Conservation (phyloP, 2,113 vertebrate species). For the Mixornis gularis region DNA sequence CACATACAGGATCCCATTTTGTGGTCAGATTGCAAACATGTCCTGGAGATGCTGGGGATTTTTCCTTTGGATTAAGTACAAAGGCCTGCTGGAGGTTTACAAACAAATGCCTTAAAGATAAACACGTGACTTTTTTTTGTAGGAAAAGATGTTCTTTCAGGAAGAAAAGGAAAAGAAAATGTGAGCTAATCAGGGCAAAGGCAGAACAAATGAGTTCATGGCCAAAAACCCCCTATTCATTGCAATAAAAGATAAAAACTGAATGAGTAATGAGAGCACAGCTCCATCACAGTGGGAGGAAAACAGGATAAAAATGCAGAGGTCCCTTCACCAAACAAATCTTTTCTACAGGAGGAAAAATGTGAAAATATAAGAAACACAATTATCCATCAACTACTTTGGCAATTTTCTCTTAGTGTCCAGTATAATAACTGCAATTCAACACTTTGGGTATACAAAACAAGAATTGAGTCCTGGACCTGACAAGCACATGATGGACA, state of each 20-base stretch:
- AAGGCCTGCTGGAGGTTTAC: slow-evolving; percentile 13
- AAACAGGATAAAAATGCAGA: background rate
- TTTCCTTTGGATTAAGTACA: slow-evolving; percentile 12
- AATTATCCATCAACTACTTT: background rate
- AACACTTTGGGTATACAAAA: slow-evolving; percentile 23
- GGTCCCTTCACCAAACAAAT: background rate
- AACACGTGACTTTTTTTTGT: background rate
- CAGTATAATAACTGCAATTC: background rate
- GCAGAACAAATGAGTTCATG: slow-evolving; percentile 11
- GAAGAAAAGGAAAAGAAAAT: slow-evolving; percentile 11
- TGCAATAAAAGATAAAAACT: slow-evolving; percentile 50
- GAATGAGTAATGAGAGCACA: background rate
- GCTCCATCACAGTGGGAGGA: background rate
- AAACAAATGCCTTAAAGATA: slow-evolving; percentile 40
- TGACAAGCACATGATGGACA: background rate
- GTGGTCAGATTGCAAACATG: background rate
- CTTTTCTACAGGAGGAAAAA: background rate
- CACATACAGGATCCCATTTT: background rate
- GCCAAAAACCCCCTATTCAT: background rate
- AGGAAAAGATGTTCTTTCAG: background rate
- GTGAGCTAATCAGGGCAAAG: slow-evolving; percentile 4
- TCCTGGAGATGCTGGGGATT: background rate
- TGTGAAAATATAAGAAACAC: background rate
- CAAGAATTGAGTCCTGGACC: background rate
- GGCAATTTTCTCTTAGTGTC: background rate